A percentile compares a stretch with the other conserved stretches of the same genome.
Conservation (phyloP, 2,797 vertebrate species). For the Hylomyscus alleni region DNA sequence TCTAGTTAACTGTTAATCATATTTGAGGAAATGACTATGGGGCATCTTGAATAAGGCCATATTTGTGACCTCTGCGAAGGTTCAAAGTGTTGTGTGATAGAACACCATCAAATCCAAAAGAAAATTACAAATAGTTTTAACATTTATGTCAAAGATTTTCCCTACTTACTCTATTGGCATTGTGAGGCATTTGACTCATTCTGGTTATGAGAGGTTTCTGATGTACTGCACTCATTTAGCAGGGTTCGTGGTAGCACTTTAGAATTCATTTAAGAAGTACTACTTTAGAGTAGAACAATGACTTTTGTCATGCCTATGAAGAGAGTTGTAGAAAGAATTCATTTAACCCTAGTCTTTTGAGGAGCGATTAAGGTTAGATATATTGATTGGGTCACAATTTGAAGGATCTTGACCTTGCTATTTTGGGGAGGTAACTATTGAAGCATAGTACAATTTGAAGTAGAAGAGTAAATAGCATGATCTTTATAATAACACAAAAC, state of each 20-base stretch:
- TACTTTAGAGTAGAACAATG: neutral
- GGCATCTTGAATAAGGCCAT: neutral
- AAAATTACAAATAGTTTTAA: neutral
- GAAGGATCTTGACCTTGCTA: neutral
- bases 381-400: neutral
- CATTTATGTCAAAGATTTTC: neutral
- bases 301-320: neutral
- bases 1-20: neutral
- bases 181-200: neutral
- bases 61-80: constrained; percentile 5
- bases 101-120: neutral
- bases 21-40: neutral
- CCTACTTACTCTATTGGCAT: neutral
- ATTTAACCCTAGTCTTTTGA: neutral
- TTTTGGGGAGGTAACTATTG: neutral
- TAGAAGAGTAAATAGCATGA: neutral
- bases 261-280: neutral
- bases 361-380: neutral
- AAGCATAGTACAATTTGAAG: neutral
- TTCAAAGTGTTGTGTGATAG: neutral
- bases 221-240: neutral
- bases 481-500: constrained; percentile 8
- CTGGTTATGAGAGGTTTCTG: neutral
- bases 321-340: neutral
- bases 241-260: neutral